A percentile compares a stretch with the other conserved stretches of the same genome.
These are phyloP conservation scores for Perca flavescens DNA, from an alignment of 2,113 vertebrate species.

Conservation along the genomic window DNA sequence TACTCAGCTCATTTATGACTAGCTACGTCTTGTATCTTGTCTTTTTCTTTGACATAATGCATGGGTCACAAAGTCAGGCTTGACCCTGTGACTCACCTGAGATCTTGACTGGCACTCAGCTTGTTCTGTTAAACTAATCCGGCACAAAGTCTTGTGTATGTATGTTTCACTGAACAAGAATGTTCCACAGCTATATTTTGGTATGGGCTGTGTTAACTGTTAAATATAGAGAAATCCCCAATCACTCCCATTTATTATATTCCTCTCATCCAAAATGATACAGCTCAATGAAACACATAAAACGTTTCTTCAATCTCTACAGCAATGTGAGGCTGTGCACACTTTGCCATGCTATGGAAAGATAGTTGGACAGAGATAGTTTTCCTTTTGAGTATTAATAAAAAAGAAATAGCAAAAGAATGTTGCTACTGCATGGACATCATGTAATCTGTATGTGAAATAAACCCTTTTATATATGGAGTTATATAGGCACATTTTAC, in stretches of 20 bases:
- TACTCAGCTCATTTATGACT: constrained; percentile 54
- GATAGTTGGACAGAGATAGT: background rate
- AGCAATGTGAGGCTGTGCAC: background rate
- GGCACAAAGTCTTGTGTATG: too few species aligned
- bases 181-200: constrained; percentile 15
- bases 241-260: constrained; percentile 9
- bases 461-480: constrained; percentile 36
- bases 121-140: background rate
- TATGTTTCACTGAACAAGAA: background rate
- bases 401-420: background rate
- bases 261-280: background rate
- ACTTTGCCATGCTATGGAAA: background rate
- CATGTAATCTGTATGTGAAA: background rate
- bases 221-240: background rate
- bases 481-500: background rate
- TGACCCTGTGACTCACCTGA: constrained; percentile 11
- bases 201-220: background rate
- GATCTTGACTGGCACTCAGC: background rate
- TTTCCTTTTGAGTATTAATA: background rate
- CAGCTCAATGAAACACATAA: constrained; percentile 3
- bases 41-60: constrained; percentile 38
- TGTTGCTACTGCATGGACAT: constrained; percentile 20
- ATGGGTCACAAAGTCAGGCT: constrained; percentile 40
- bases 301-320: background rate
- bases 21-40: constrained; percentile 55